These are phyloP conservation scores for Harlomillsia oculata DNA, from an alignment of 1,140 invertebrate genomes.

Conservation along the genomic window DNA sequence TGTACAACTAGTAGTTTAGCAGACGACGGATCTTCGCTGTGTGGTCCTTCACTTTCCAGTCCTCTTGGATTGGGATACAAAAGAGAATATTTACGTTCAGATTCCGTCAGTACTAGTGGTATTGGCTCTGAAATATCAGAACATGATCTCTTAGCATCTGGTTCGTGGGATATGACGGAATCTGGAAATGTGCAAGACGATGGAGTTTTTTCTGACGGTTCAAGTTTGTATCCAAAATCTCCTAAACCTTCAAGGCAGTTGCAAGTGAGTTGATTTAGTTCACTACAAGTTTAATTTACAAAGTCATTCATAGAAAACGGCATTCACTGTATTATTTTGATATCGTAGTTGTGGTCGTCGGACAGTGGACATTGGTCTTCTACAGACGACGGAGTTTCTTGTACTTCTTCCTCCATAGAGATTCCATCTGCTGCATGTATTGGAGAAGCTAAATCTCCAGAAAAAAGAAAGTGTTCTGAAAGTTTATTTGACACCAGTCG, in stretches of 20 bases:
- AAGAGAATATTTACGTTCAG: slow-evolving; percentile 37
- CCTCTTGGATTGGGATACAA: slow-evolving; percentile 17
- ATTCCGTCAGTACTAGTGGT: slow-evolving; percentile 41
- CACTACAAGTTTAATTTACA: neutral
- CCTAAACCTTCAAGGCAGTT: slow-evolving; percentile 21
- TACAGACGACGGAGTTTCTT: slow-evolving; percentile 21
- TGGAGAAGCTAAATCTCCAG: slow-evolving; percentile 19
- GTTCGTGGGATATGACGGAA: slow-evolving; percentile 30
- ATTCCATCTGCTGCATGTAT: slow-evolving; percentile 15
- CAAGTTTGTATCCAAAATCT: slow-evolving; percentile 20
- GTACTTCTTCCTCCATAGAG: slow-evolving; percentile 21
- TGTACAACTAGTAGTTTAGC: neutral
- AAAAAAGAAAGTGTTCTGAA: slow-evolving; percentile 24
- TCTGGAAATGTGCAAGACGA: slow-evolving; percentile 19
- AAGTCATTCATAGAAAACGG: neutral
- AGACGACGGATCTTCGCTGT: neutral
- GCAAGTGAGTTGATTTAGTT: slow-evolving; percentile 7
- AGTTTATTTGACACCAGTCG: neutral
- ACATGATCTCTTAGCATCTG: slow-evolving; percentile 33
- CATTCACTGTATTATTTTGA: neutral
- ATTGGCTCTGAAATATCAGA: slow-evolving; percentile 41
- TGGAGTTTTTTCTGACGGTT: slow-evolving; percentile 28
- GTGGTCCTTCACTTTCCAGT: slow-evolving; percentile 4
- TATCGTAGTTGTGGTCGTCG: slow-evolving; percentile 29
- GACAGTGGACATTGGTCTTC: slow-evolving; percentile 33